phyloP scores from a whole-genome alignment of 2,797 vertebrate species.

The Avahi laniger region DNA sequence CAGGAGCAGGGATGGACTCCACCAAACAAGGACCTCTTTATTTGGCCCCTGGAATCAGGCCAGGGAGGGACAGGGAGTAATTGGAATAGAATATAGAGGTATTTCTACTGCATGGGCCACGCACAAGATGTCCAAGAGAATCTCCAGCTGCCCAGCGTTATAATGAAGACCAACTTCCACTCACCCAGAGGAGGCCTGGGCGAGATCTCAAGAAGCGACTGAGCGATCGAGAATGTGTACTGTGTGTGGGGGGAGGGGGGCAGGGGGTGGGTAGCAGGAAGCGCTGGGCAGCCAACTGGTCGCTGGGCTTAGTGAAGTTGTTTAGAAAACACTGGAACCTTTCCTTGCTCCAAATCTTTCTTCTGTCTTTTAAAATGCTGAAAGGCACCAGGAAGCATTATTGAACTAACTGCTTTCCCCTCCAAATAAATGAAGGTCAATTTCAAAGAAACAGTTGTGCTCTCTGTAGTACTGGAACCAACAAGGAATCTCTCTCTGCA shows the following conservation, averaged over 20 bases:
- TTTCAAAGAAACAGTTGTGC: conserved; percentile 72
- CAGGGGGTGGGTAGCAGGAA: neutral
- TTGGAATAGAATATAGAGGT: conserved; percentile 50
- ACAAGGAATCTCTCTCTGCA: neutral
- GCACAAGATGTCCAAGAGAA: neutral
- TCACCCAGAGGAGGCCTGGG: neutral
- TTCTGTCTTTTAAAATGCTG: conserved; percentile 76
- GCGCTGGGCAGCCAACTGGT: conserved; percentile 47
- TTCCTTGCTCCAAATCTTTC: conserved; percentile 73
- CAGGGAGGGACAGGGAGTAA: conserved; percentile 53
- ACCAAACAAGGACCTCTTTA: conserved; percentile 68
- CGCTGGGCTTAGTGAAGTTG: conserved; percentile 40
- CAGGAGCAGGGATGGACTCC: conserved; percentile 13
- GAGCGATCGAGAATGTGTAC: neutral
- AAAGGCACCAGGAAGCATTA: conserved; percentile 76
- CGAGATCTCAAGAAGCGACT: neutral
- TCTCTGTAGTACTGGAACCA: conserved; percentile 42
- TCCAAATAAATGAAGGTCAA: conserved; percentile 75
- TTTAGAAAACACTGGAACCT: conserved; percentile 79
- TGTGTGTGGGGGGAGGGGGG: neutral
- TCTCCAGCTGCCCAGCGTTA: neutral
- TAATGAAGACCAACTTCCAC: neutral
- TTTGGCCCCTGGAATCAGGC: conserved; percentile 56
- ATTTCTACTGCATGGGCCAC: neutral
- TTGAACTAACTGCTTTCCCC: conserved; percentile 72